Conservation (phyloP, 2,797 vertebrate species). For the Sitta carolinensis region DNA sequence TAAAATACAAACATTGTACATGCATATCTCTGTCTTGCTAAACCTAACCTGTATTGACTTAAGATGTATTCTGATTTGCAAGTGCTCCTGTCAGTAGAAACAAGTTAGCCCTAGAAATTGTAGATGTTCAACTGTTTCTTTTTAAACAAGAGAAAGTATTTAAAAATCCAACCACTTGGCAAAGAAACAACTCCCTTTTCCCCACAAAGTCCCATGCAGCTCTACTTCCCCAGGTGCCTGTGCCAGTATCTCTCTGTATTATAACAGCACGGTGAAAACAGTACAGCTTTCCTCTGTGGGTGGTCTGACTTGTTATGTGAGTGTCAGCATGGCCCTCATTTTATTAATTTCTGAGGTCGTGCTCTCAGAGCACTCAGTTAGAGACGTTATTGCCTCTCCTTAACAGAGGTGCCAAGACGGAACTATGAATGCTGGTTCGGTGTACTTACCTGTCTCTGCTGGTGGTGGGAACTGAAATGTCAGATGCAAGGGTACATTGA, state of each 20-base stretch:
- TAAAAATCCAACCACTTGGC: not conserved
- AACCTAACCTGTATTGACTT: not conserved
- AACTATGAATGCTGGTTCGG: not conserved
- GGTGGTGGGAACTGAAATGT: not conserved
- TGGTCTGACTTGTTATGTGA: not conserved
- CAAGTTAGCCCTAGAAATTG: not conserved
- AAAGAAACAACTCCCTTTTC: accelerated
- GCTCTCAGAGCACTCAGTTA: accelerated
- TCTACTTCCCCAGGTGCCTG: not conserved
- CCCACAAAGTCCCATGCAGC: accelerated
- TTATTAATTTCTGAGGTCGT: accelerated
- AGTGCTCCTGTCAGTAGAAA: not conserved
- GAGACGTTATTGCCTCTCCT: not conserved
- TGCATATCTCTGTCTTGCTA: not conserved
- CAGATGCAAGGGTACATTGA: not conserved
- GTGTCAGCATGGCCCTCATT: not conserved
- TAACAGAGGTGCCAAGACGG: not conserved
- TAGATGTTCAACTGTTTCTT: not conserved
- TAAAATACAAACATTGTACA: not conserved
- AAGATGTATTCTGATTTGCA: not conserved
- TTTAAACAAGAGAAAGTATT: not conserved
- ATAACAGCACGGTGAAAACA: not conserved
- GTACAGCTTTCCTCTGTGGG: not conserved
- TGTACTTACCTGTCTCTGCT: not conserved
- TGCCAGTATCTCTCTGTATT: not conserved